These are phyloP conservation scores for Lasioglossum zephyrum DNA, from an alignment of 2,888 invertebrate species.

Conservation along the genomic window DNA sequence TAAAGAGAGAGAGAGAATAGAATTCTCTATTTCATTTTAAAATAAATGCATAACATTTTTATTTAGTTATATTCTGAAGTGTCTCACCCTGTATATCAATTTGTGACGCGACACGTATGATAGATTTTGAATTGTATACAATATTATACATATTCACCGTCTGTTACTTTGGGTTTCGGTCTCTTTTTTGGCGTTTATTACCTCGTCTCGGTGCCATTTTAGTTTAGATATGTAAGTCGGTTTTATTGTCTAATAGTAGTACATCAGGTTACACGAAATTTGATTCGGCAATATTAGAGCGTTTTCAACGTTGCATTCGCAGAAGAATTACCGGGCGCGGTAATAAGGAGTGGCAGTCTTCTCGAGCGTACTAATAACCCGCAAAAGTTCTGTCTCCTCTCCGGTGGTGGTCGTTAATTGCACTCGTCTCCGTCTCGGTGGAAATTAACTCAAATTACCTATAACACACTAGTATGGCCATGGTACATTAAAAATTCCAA, in stretches of 20 bases:
- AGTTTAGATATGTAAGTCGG: not conserved
- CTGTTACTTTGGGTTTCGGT: too few relatives aligned
- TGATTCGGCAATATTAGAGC: conserved; percentile 49
- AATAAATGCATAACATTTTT: too few relatives aligned
- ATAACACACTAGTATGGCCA: conserved; percentile 29
- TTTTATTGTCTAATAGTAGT: not conserved
- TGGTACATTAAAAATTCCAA: conserved; percentile 7
- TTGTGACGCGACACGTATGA: too few relatives aligned
- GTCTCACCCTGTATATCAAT: too few relatives aligned
- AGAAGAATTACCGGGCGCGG: conserved; percentile 60
- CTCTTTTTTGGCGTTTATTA: not conserved
- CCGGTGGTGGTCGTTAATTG: conserved; percentile 63
- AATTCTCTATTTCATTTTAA: too few relatives aligned
- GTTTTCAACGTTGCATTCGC: conserved; percentile 43
- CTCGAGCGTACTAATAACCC: conserved; percentile 61
- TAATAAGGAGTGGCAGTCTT: conserved; percentile 59
- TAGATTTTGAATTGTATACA: too few relatives aligned
- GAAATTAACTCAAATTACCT: conserved; percentile 65
- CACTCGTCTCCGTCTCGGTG: conserved; percentile 52
- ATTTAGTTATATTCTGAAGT: too few relatives aligned
- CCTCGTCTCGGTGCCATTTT: not conserved
- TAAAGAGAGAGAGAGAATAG: too few relatives aligned
- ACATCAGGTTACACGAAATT: conserved; percentile 27
- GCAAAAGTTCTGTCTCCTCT: conserved; percentile 60
- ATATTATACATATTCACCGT: too few relatives aligned